These are phyloP conservation scores for Halisarca cf. caerulea DNA, from an alignment of 37 sponge, comb jelly and placozoan genomes.

Conservation along the genomic window DNA sequence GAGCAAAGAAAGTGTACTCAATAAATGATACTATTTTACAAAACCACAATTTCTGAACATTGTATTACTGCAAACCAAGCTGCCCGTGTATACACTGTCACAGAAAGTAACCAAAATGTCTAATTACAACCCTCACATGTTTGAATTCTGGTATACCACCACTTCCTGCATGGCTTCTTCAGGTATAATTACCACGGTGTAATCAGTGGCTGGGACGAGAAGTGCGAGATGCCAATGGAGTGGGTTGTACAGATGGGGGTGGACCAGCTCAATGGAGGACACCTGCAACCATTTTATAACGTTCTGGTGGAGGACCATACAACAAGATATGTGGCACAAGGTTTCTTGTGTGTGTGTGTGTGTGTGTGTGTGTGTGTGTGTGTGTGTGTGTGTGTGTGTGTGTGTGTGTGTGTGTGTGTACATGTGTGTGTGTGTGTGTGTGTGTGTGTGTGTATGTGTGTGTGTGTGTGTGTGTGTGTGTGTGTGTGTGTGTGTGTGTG, in stretches of 20 bases:
- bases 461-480: slow-evolving; percentile 14
- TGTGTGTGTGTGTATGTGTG: slow-evolving; percentile 26
- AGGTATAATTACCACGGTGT: slow-evolving; percentile 86
- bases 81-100: no score
- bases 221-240: slow-evolving; percentile 57
- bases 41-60: no score
- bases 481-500: background rate
- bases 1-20: no score
- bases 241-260: slow-evolving; percentile 85
- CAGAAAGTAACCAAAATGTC: no score
- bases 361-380: slow-evolving; percentile 40
- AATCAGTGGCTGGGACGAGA: slow-evolving; percentile 79
- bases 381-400: slow-evolving; percentile 40
- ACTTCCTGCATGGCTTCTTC: background rate
- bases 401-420: slow-evolving; percentile 22
- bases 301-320: slow-evolving; percentile 80
- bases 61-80: no score
- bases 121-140: no score
- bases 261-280: slow-evolving; percentile 30
- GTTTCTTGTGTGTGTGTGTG: no score
- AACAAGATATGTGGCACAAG: slow-evolving; percentile 82
- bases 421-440: slow-evolving; percentile 29
- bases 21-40: no score
- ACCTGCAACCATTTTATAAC: slow-evolving; percentile 79
- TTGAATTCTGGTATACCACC: no score